Percentiles rank a stretch among this genome's conserved stretches.
Evolutionary conservation across 2,113 vertebrate genomes (phyloP).

Genomic region (Vireo altiloquus): DNA sequence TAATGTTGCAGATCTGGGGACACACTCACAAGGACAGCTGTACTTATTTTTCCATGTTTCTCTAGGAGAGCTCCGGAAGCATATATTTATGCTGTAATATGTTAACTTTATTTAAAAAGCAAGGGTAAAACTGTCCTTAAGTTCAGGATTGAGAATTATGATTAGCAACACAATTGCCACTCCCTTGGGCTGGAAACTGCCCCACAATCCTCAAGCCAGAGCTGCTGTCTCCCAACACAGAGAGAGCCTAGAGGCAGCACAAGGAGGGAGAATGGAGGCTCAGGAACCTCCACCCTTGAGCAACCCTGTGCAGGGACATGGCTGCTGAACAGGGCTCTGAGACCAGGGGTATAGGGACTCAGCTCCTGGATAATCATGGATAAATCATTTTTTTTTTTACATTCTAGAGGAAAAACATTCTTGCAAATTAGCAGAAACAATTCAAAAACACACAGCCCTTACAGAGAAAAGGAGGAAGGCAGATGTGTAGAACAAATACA

Average conservation of each 20-base stretch:
- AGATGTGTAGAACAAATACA: neutral
- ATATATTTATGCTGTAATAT: neutral
- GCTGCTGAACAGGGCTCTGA: neutral
- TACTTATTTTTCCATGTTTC: neutral
- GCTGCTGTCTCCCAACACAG: neutral
- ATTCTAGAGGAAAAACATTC: neutral
- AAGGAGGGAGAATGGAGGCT: neutral
- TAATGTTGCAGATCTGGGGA: rapidly evolving
- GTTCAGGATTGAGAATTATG: neutral
- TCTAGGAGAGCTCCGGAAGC: neutral
- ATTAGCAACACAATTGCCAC: no score
- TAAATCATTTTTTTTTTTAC: neutral
- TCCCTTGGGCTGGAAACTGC: neutral
- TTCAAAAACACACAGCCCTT: neutral
- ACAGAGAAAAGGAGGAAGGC: neutral
- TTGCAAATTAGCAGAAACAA: neutral
- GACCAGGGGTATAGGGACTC: neutral
- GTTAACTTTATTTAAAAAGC: neutral
- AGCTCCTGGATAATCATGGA: neutral
- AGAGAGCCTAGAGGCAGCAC: rapidly evolving
- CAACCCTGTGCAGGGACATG: rapidly evolving
- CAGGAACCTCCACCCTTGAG: rapidly evolving
- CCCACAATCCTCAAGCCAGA: rapidly evolving
- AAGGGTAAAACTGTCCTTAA: neutral
- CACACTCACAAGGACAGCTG: neutral